Percentiles rank a stretch among this genome's conserved stretches.
These are phyloP conservation scores for Camarhynchus parvulus DNA, from an alignment of 2,113 vertebrate species.

Conservation along the genomic window DNA sequence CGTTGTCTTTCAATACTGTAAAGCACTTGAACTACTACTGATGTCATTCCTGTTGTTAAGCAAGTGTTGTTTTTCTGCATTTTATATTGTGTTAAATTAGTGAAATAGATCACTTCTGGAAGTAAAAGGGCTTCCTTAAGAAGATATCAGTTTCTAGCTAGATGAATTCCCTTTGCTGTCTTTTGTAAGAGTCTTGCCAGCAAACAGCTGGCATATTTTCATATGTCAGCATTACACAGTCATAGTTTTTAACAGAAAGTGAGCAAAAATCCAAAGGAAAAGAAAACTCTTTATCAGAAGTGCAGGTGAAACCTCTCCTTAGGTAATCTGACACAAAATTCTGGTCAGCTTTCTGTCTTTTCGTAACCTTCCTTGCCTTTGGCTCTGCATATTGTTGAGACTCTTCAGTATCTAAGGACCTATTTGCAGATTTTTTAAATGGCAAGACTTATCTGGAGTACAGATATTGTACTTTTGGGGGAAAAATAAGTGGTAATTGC, in stretches of 20 bases:
- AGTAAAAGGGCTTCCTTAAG: background rate
- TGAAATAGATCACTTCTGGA: background rate
- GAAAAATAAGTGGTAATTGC: background rate
- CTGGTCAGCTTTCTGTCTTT: background rate
- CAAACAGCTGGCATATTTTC: background rate
- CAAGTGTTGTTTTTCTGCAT: background rate
- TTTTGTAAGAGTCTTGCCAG: background rate
- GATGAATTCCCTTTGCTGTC: background rate
- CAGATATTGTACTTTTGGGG: background rate
- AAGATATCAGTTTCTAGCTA: background rate
- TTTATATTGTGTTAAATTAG: background rate
- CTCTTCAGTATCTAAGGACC: background rate
- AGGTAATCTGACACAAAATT: background rate
- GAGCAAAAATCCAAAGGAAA: background rate
- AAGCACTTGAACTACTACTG: background rate
- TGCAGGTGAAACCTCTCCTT: background rate
- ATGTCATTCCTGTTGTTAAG: background rate
- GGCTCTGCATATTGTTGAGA: background rate
- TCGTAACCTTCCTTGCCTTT: background rate
- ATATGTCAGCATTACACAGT: background rate
- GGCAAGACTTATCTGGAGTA: background rate
- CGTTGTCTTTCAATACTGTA: background rate
- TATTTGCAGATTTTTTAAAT: background rate
- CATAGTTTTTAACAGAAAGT: background rate
- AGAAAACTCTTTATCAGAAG: background rate